Conservation (phyloP, 2,797 vertebrate species). For the Hapalemur alaotrensis region DNA sequence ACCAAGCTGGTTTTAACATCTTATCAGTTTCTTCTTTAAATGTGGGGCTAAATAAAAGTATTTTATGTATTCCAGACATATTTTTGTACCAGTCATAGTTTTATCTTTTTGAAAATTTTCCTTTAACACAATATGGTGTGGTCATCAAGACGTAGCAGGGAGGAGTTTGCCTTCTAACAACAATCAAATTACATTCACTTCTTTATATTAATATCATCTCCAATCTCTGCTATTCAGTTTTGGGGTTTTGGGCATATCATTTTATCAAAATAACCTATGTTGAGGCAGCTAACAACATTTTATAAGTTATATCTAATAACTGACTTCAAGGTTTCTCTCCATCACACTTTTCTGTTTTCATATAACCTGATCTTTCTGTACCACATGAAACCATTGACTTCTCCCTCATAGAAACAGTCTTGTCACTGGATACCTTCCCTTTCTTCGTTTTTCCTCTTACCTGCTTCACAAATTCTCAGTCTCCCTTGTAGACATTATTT, state of each 20-base stretch:
- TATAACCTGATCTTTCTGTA: neutral
- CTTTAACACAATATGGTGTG: neutral
- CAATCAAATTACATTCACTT: neutral
- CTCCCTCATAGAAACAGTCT: neutral
- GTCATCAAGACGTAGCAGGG: neutral
- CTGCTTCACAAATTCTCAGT: fast-evolving
- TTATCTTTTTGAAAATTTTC: neutral
- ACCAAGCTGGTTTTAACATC: neutral
- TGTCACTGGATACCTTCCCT: fast-evolving
- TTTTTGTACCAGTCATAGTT: neutral
- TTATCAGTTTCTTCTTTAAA: neutral
- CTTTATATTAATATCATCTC: neutral
- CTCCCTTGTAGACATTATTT: neutral
- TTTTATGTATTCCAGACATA: neutral
- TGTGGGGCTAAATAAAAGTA: neutral
- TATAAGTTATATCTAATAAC: neutral
- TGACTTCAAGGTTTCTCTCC: neutral
- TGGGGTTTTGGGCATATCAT: neutral
- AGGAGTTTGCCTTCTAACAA: fast-evolving
- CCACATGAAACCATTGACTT: fast-evolving
- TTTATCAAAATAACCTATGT: neutral
- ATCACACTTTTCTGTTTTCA: neutral
- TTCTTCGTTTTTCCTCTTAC: neutral
- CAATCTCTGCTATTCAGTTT: neutral
- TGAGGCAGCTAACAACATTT: neutral